Conservation (phyloP, 2,113 vertebrate genomes). For the Onychostoma macrolepis region DNA sequence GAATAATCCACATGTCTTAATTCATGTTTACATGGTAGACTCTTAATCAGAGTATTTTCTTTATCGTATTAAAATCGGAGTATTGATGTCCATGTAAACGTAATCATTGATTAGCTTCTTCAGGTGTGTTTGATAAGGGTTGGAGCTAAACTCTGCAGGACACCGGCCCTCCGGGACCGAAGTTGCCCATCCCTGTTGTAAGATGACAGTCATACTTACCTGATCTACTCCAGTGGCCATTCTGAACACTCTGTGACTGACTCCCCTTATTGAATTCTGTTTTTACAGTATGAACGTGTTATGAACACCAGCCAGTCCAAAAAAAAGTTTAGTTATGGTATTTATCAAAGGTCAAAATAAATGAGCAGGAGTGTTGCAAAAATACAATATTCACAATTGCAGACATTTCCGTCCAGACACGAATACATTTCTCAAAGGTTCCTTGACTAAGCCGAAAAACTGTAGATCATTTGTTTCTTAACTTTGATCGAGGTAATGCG, state of each 20-base stretch:
- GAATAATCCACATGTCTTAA: too few relatives aligned
- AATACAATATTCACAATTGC: neutral
- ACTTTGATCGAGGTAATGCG: neutral
- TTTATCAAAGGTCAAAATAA: neutral
- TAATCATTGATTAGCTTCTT: too few relatives aligned
- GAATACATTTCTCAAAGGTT: neutral
- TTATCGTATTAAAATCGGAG: too few relatives aligned
- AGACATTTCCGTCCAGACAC: neutral
- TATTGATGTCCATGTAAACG: too few relatives aligned
- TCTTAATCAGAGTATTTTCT: too few relatives aligned
- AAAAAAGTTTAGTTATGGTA: neutral
- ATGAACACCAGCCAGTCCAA: neutral
- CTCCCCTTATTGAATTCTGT: neutral
- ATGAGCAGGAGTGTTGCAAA: neutral
- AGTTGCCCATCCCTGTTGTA: too few relatives aligned
- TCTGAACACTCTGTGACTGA: neutral
- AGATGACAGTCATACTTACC: neutral
- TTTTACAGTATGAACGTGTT: neutral
- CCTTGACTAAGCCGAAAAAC: neutral
- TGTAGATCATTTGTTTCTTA: neutral
- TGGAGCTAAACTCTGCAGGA: too few relatives aligned
- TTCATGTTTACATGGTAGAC: too few relatives aligned
- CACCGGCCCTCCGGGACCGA: too few relatives aligned
- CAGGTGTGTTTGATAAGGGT: too few relatives aligned
- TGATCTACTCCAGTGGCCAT: neutral